Percentiles rank a stretch among this genome's conserved stretches.
These are phyloP conservation scores for Amblyopsis hoosieri DNA, from an alignment of 2,797 vertebrate species.

Conservation along the genomic window DNA sequence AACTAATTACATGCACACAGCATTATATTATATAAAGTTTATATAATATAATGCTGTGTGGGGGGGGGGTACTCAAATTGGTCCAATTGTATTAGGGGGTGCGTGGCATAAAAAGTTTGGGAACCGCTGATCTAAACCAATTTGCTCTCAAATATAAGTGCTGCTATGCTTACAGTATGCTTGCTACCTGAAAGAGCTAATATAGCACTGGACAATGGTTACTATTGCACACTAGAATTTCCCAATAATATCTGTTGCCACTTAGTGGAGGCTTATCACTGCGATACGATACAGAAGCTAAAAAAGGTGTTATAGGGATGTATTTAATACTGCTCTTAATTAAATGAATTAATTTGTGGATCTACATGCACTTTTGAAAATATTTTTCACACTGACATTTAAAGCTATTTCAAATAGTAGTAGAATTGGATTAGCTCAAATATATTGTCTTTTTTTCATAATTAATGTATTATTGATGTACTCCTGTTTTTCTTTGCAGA, in stretches of 20 bases:
- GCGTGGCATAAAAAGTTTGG: too few relatives aligned
- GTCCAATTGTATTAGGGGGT: too few relatives aligned
- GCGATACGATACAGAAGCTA: slow-evolving; percentile 14
- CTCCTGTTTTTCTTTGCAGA: slow-evolving; percentile 44
- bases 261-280: background rate
- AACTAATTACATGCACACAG: slow-evolving; percentile 31
- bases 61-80: too few relatives aligned
- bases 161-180: background rate
- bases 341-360: slow-evolving; percentile 9
- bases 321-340: slow-evolving; percentile 8
- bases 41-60: too few relatives aligned
- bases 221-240: slow-evolving; percentile 37
- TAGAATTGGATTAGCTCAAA: slow-evolving; percentile 23
- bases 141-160: too few relatives aligned
- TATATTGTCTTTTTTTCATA: slow-evolving; percentile 18
- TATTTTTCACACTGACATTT: slow-evolving; percentile 28
- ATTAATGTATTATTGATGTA: slow-evolving; percentile 44
- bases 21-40: slow-evolving; percentile 35
- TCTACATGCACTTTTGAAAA: slow-evolving; percentile 48
- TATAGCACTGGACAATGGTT: slow-evolving; percentile 39
- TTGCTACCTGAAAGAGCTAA: slow-evolving; percentile 2
- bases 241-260: slow-evolving; percentile 8
- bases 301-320: slow-evolving; percentile 16
- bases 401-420: slow-evolving; percentile 21
- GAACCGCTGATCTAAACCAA: too few relatives aligned